A percentile compares a stretch with the other conserved stretches of the same genome.
phyloP scores from a whole-genome alignment of 2,888 invertebrate species.

The Luffia ferchaultella region DNA sequence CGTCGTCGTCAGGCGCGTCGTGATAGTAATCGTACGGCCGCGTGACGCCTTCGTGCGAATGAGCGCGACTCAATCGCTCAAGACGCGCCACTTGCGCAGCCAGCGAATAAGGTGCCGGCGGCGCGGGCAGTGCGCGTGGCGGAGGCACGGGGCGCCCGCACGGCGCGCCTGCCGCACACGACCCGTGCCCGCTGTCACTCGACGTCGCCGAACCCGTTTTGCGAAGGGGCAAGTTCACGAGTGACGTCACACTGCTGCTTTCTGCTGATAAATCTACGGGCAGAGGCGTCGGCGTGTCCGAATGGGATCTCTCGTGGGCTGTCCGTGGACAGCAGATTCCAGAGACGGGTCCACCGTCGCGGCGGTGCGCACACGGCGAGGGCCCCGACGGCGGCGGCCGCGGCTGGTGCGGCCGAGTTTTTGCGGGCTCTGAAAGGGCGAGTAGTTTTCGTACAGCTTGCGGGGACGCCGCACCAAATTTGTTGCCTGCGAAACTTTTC shows the following conservation, averaged over 20 bases:
- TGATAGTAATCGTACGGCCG: slow-evolving; percentile 76
- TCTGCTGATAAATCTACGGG: slow-evolving; percentile 92
- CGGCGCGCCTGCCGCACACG: slow-evolving; percentile 59
- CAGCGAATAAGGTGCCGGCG: slow-evolving; percentile 84
- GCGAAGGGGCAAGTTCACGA: slow-evolving; percentile 87
- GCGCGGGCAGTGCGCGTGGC: slow-evolving; percentile 74
- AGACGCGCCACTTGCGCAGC: slow-evolving; percentile 88
- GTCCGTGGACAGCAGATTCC: slow-evolving; percentile 60
- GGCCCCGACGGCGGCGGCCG: slow-evolving; percentile 71
- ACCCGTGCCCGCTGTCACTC: slow-evolving; percentile 90
- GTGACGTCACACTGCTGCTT: slow-evolving; percentile 93
- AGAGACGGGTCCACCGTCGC: slow-evolving; percentile 67
- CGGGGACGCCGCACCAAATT: slow-evolving; percentile 92
- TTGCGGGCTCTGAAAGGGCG: slow-evolving; percentile 87
- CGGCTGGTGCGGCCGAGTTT: slow-evolving; percentile 89
- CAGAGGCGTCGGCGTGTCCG: slow-evolving; percentile 85
- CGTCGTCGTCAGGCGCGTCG: slow-evolving; percentile 56
- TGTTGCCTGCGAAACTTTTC: slow-evolving; percentile 68
- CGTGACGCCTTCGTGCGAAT: slow-evolving; percentile 87
- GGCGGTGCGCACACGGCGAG: slow-evolving; percentile 70
- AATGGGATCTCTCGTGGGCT: slow-evolving; percentile 89
- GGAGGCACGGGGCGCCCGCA: slow-evolving; percentile 74
- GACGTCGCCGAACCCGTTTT: slow-evolving; percentile 93
- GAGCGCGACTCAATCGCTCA: slow-evolving; percentile 82
- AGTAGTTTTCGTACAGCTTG: slow-evolving; percentile 96